phyloP scores from a whole-genome alignment of 2,113 vertebrate genomes.

The Mustelus asterias region DNA sequence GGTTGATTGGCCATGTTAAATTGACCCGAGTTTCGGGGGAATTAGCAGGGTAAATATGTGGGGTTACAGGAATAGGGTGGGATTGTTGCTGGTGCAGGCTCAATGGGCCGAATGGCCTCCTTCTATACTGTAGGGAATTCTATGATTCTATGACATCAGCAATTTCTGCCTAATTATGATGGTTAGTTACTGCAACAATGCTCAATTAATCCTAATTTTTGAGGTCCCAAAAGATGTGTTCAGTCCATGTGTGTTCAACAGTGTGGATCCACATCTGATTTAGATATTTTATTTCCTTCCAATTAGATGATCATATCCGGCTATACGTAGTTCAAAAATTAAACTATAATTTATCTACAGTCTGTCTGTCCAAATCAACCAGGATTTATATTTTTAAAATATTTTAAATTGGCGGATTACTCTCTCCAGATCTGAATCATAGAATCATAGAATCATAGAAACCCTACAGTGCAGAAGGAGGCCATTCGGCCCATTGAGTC shows the following conservation, averaged over 20 bases:
- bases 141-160: background rate
- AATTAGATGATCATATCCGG: background rate
- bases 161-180: background rate
- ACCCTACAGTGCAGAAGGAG: no score
- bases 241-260: background rate
- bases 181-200: background rate
- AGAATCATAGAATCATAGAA: no score
- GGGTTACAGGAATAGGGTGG: no score
- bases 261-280: background rate
- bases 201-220: slow-evolving; percentile 5
- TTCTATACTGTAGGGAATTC: no score
- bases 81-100: no score
- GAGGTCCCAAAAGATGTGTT: background rate
- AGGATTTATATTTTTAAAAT: background rate
- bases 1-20: no score
- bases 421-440: background rate
- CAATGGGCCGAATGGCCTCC: no score
- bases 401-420: background rate
- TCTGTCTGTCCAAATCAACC: background rate
- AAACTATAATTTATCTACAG: background rate
- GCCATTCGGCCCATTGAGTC: no score
- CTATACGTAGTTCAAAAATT: background rate
- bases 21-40: no score
- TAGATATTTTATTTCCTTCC: background rate
- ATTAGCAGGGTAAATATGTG: no score